Conservation (phyloP, 2,113 vertebrate genomes). For the Rhodinocichla rosea region DNA sequence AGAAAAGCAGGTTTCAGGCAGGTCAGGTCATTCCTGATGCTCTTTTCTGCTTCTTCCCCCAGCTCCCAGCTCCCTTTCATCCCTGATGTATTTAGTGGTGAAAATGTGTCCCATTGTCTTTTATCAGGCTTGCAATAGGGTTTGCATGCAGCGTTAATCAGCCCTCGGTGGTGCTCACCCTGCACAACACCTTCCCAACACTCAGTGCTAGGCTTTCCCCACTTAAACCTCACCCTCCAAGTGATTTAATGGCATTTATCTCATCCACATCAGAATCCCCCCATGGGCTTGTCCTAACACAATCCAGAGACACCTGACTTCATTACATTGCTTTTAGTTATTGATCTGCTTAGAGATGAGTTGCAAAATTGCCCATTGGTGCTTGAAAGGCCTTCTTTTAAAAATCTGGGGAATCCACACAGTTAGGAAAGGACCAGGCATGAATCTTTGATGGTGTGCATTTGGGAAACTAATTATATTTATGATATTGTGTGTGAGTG, state of each 20-base stretch:
- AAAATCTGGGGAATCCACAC: not conserved
- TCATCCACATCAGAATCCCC: not conserved
- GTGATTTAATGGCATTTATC: slow-evolving; percentile 20
- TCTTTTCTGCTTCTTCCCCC: not conserved
- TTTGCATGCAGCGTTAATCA: not conserved
- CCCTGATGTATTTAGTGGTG: slow-evolving; percentile 6
- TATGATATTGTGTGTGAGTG: not conserved
- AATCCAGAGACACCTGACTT: slow-evolving; percentile 39
- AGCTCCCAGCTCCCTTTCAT: slow-evolving; percentile 3
- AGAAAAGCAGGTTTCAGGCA: not conserved
- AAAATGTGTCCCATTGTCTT: slow-evolving; percentile 30
- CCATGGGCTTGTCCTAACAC: not conserved
- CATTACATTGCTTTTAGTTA: not conserved
- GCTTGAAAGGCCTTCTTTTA: not conserved
- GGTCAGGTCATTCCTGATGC: not conserved
- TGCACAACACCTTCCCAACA: not conserved
- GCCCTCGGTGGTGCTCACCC: not conserved
- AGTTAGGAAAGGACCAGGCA: not conserved
- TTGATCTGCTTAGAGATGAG: not conserved
- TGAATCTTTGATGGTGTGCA: not conserved
- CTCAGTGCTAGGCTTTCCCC: not conserved
- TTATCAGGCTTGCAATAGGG: not conserved
- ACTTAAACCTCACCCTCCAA: not conserved
- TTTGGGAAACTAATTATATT: not conserved
- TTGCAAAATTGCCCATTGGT: not conserved